Evolutionary conservation across 1,140 invertebrate genomes (phyloP).

Genomic region (Penaeus indicus): DNA sequence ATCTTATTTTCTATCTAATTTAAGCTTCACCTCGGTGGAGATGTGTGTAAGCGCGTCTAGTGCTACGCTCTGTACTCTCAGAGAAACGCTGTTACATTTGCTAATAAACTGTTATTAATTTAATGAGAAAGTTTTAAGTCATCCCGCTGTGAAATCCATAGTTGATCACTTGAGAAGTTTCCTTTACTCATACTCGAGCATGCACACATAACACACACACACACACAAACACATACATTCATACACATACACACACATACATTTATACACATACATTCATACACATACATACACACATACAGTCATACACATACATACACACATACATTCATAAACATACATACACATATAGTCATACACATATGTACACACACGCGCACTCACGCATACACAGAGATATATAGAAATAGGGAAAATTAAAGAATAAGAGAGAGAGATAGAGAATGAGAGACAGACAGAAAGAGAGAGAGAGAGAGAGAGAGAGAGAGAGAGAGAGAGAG

Average conservation of each 20-base stretch:
- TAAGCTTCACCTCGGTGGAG: conserved; percentile 2
- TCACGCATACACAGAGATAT: too few species aligned
- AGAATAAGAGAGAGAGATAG: too few species aligned
- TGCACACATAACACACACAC: too few species aligned
- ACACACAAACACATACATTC: too few species aligned
- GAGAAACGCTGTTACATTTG: neutral
- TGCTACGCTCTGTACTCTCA: conserved; percentile 15
- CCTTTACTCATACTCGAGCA: too few species aligned
- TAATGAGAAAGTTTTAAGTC: neutral
- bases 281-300: neutral
- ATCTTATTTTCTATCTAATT: neutral
- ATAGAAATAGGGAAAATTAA: too few species aligned
- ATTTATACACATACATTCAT: neutral
- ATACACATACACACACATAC: conserved; percentile 20
- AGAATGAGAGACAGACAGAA: too few species aligned
- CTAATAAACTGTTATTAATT: conserved; percentile 43
- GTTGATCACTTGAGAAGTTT: neutral
- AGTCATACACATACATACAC: neutral
- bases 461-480: too few species aligned
- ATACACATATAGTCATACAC: too few species aligned
- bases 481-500: too few species aligned
- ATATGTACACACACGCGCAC: too few species aligned
- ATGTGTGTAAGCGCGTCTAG: conserved; percentile 34
- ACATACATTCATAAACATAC: too few species aligned
- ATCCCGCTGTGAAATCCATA: neutral